Conservation (phyloP, 2,113 vertebrate species). For the Calidris pygmaea region DNA sequence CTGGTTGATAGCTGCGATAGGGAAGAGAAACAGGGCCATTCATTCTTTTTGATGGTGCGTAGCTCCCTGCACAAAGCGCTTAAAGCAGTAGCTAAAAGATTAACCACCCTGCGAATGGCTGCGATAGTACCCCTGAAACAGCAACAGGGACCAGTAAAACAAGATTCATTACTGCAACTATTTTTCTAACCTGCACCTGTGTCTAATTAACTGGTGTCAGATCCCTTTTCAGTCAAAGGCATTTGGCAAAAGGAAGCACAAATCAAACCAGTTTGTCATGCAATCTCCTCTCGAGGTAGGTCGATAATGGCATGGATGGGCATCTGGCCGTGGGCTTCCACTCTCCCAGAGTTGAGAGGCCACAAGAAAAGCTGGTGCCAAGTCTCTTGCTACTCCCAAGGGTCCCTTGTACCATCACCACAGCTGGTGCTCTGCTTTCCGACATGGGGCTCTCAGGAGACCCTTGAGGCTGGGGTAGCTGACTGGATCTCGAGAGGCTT, state of each 20-base stretch:
- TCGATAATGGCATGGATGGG: background rate
- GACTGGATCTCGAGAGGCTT: background rate
- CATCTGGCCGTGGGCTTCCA: background rate
- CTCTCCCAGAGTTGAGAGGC: background rate
- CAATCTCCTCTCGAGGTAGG: fast-evolving
- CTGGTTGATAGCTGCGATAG: conserved; percentile 33
- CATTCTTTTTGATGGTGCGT: conserved; percentile 4
- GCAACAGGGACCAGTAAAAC: background rate
- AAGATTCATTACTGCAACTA: conserved; percentile 23
- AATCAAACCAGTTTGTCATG: background rate
- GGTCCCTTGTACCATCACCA: background rate
- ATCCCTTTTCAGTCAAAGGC: background rate
- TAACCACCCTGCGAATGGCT: background rate
- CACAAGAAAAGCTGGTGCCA: background rate
- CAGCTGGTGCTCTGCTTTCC: background rate
- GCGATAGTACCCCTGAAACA: background rate
- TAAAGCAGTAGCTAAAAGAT: conserved; percentile 36
- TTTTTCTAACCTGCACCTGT: conserved; percentile 16
- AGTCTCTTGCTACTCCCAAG: background rate
- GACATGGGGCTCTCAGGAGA: background rate
- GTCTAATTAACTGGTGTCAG: conserved; percentile 5
- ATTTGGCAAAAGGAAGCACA: background rate
- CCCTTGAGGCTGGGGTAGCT: background rate
- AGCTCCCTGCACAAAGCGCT: conserved; percentile 1
- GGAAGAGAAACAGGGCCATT: conserved; percentile 54